These are phyloP conservation scores for Anthopleura xanthogrammica DNA, from an alignment of 92 coral and sea anemone species.

Conservation along the genomic window DNA sequence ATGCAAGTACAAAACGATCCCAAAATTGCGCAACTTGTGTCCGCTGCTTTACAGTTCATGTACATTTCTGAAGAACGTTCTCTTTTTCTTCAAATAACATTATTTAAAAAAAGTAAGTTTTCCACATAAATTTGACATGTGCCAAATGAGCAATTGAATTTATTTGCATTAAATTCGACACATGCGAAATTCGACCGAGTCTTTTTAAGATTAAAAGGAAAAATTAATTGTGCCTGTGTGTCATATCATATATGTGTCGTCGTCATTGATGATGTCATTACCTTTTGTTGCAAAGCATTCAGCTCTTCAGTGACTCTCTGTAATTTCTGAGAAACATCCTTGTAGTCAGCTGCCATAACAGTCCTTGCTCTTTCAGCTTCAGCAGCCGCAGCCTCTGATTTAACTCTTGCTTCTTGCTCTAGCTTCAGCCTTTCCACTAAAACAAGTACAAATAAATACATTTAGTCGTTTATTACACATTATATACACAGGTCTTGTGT, in stretches of 20 bases:
- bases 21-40: too few relatives aligned
- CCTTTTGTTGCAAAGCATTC: constrained; percentile 72
- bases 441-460: neutral
- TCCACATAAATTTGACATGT: too few relatives aligned
- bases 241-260: too few relatives aligned
- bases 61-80: neutral
- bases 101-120: too few relatives aligned
- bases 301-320: constrained; percentile 84
- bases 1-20: too few relatives aligned
- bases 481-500: too few relatives aligned
- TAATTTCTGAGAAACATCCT: constrained; percentile 85
- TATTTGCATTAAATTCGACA: too few relatives aligned
- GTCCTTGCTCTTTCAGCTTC: constrained; percentile 89
- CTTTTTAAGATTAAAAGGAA: too few relatives aligned
- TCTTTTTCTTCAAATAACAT: neutral
- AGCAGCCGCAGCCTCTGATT: constrained; percentile 87
- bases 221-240: too few relatives aligned
- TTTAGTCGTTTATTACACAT: neutral
- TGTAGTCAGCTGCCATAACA: constrained; percentile 88
- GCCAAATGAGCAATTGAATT: too few relatives aligned
- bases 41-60: too few relatives aligned
- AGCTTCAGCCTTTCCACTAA: constrained; percentile 79
- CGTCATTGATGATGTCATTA: constrained; percentile 5
- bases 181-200: too few relatives aligned
- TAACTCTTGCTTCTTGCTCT: constrained; percentile 77